These are phyloP conservation scores for Megaceryle alcyon DNA, from an alignment of 2,797 vertebrate species.

Conservation along the genomic window DNA sequence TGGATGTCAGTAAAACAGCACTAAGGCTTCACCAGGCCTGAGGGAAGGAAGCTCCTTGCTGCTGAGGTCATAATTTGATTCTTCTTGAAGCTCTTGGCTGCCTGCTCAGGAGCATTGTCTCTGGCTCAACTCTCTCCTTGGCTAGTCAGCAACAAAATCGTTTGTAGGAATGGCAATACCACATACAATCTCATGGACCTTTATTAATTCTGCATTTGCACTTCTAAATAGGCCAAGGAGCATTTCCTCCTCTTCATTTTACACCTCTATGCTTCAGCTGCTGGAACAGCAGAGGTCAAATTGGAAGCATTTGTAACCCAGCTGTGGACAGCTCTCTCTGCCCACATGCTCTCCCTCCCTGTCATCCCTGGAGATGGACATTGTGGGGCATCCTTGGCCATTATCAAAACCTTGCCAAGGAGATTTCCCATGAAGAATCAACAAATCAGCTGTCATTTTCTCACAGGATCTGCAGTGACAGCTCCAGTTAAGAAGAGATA, in stretches of 20 bases:
- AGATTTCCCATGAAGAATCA: neutral
- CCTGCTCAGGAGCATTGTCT: neutral
- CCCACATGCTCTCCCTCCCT: neutral
- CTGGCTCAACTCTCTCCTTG: neutral
- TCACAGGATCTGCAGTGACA: neutral
- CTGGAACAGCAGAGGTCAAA: conserved; percentile 4
- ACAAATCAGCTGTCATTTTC: conserved; percentile 25
- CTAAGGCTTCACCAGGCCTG: neutral
- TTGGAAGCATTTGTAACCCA: neutral
- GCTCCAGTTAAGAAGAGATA: neutral
- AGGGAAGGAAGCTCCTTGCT: neutral
- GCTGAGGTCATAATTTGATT: neutral
- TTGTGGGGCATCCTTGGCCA: conserved; percentile 1
- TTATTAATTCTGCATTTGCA: conserved; percentile 16
- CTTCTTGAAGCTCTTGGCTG: neutral
- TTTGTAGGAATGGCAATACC: neutral
- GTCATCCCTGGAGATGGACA: neutral
- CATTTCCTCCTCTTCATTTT: conserved; percentile 29
- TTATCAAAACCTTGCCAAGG: conserved; percentile 22
- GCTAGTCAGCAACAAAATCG: neutral
- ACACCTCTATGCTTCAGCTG: neutral
- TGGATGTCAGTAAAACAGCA: neutral
- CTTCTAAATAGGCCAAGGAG: conserved; percentile 18
- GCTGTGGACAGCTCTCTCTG: neutral
- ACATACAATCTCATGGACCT: neutral